Evolutionary conservation across 2,888 invertebrate genomes (phyloP).

Genomic region (Branchipolynoe longqiensis): DNA sequence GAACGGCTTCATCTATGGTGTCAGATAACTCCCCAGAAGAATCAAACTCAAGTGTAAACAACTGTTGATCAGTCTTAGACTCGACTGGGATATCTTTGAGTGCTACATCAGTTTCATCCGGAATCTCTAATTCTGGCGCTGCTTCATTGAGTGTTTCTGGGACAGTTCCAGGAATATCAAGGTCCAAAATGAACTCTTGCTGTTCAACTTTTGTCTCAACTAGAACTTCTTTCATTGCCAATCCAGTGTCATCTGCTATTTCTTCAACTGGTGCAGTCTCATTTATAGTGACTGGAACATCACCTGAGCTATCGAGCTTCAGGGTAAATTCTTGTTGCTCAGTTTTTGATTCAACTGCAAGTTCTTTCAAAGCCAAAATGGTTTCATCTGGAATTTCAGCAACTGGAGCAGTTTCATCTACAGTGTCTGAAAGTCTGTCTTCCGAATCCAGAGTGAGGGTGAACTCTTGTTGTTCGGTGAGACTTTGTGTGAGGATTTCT

Average conservation of each 20-base stretch:
- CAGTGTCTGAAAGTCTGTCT: neutral
- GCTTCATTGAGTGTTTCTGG: neutral
- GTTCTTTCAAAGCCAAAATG: neutral
- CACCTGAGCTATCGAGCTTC: neutral
- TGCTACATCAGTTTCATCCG: neutral
- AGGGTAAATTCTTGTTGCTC: slow-evolving; percentile 38
- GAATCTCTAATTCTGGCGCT: slow-evolving; percentile 3
- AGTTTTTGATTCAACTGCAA: neutral
- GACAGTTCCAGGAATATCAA: neutral
- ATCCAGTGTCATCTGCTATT: slow-evolving; percentile 9
- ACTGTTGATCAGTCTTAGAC: neutral
- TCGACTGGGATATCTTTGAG: neutral
- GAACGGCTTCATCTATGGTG: slow-evolving; percentile 5
- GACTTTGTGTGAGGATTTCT: slow-evolving; percentile 34
- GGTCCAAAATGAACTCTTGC: slow-evolving; percentile 17
- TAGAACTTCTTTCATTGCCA: neutral
- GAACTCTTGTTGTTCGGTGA: slow-evolving; percentile 54
- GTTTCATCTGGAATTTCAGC: slow-evolving; percentile 31
- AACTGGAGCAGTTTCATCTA: slow-evolving; percentile 6
- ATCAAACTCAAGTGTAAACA: slow-evolving; percentile 36
- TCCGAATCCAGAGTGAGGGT: slow-evolving; percentile 36
- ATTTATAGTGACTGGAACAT: neutral
- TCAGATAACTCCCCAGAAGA: neutral
- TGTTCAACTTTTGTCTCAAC: neutral
- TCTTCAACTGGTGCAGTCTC: neutral